Percentiles rank a stretch among this genome's conserved stretches.
phyloP scores from a whole-genome alignment of 2,888 invertebrate genomes.

The Drepana falcataria region DNA sequence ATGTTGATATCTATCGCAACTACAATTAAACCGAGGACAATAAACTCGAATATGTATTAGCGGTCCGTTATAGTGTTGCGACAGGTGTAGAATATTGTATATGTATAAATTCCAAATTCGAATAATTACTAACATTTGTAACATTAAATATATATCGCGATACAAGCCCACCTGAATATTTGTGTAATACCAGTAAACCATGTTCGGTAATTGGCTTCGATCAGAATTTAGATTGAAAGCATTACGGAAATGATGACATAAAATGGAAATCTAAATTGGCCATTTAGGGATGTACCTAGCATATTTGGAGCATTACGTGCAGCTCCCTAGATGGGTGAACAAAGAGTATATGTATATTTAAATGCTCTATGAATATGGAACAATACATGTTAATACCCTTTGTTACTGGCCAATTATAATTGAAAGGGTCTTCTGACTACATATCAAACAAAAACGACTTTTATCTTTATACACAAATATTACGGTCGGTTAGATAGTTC shows the following conservation, averaged over 20 bases:
- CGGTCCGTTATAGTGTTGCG: no score
- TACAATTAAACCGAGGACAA: no score
- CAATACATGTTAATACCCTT: not conserved
- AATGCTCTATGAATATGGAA: not conserved
- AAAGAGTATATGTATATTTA: not conserved
- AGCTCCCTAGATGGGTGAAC: constrained; percentile 1
- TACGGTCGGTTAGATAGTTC: not conserved
- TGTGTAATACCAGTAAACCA: constrained; percentile 4
- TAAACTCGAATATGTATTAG: no score
- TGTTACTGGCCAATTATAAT: constrained; percentile 8
- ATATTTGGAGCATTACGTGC: not conserved
- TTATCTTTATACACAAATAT: not conserved
- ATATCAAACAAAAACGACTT: not conserved
- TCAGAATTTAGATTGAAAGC: constrained; percentile 49
- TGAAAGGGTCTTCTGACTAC: constrained; percentile 6
- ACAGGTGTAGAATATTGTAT: no score
- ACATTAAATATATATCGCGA: no score
- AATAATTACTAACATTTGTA: no score
- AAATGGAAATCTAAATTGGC: constrained; percentile 49
- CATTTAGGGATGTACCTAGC: constrained; percentile 28
- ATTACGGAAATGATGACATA: constrained; percentile 44
- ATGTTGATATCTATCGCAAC: no score
- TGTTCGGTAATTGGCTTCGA: constrained; percentile 42
- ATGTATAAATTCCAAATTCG: no score
- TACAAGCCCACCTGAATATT: not conserved